phyloP scores from a whole-genome alignment of 2,113 vertebrate genomes.

The Perca schrenkii region DNA sequence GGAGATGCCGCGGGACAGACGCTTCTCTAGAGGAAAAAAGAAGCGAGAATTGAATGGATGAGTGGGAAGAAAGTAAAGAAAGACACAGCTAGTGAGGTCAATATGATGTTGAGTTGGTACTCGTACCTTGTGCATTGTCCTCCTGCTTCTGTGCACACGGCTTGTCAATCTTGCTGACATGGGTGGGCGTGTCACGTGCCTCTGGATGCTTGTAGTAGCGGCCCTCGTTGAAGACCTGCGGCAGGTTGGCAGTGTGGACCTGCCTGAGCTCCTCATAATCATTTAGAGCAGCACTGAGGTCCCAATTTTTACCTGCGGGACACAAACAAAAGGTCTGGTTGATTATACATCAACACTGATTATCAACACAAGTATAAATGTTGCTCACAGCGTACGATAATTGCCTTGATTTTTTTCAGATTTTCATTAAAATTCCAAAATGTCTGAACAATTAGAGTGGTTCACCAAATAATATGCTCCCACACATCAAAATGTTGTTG shows the following conservation, averaged over 20 bases:
- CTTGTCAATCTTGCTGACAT: slow-evolving; percentile 83
- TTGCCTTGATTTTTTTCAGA: not conserved
- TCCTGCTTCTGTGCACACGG: slow-evolving; percentile 91
- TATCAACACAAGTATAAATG: not conserved
- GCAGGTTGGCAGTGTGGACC: slow-evolving; percentile 95
- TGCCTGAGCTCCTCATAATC: slow-evolving; percentile 98
- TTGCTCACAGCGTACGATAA: not conserved
- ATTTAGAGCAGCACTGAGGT: slow-evolving; percentile 94
- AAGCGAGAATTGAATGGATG: not conserved
- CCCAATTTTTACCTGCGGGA: slow-evolving; percentile 96
- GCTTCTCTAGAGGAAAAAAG: slow-evolving; percentile 88
- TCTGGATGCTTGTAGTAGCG: slow-evolving; percentile 87
- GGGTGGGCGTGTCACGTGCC: slow-evolving; percentile 85
- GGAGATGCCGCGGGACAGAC: slow-evolving; percentile 97
- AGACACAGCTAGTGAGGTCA: not conserved
- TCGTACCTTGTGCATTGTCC: slow-evolving; percentile 84
- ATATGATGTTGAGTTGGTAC: not conserved
- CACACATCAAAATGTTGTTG: not conserved
- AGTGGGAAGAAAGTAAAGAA: not conserved
- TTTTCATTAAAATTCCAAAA: not conserved
- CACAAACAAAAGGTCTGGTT: slow-evolving; percentile 21
- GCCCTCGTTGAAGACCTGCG: slow-evolving; percentile 95
- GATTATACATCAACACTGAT: not conserved
- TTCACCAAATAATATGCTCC: not conserved
- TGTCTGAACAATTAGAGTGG: not conserved